Conservation (phyloP, 2,113 vertebrate species). For the Sceloporus undulatus region DNA sequence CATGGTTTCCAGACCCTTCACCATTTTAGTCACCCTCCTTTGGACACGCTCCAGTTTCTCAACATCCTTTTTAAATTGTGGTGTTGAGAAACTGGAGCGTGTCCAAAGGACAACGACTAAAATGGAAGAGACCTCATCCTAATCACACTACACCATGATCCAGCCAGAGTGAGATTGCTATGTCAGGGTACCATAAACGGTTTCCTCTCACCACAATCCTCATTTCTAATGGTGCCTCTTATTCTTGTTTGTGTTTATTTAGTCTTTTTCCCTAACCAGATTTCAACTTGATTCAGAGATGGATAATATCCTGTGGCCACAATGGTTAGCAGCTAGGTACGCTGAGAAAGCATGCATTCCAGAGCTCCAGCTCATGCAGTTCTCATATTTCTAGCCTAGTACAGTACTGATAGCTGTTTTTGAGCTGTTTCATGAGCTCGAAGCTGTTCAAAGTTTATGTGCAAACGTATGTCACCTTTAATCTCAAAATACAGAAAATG, state of each 20-base stretch:
- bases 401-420: background rate
- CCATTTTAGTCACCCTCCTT: too few relatives aligned
- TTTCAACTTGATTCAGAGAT: background rate
- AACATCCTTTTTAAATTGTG: too few relatives aligned
- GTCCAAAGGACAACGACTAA: too few relatives aligned
- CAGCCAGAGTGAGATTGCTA: background rate
- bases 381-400: background rate
- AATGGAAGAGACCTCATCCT: too few relatives aligned
- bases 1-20: too few relatives aligned
- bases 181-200: background rate
- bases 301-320: background rate
- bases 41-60: too few relatives aligned
- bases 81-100: too few relatives aligned
- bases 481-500: background rate
- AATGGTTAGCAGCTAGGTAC: background rate
- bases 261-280: background rate
- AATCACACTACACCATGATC: background rate
- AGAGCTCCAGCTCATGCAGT: background rate
- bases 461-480: background rate
- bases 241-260: too few relatives aligned
- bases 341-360: background rate
- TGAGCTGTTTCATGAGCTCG: background rate
- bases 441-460: background rate
- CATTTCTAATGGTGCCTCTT: background rate
- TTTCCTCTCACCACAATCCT: background rate